Conservation (phyloP, 2,113 vertebrate species). For the Cavia aperea region DNA sequence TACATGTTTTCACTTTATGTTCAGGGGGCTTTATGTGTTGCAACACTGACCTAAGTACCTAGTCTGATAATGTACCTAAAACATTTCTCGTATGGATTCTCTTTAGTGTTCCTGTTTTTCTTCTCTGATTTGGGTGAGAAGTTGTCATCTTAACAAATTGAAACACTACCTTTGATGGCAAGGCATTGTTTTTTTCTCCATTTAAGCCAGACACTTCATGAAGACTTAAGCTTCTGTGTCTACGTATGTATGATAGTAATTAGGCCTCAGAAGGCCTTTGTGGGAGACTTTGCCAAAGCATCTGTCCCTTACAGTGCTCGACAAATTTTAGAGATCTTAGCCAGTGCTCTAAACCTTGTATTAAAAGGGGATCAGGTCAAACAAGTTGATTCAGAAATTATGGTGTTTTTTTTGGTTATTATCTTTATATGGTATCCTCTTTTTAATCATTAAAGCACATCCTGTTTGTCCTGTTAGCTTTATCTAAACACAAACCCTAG, state of each 20-base stretch:
- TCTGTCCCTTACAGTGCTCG: background rate
- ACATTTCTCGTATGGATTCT: background rate
- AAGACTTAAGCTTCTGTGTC: constrained; percentile 38
- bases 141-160: constrained; percentile 26
- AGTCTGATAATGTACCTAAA: background rate
- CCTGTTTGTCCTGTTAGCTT: background rate
- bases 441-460: background rate
- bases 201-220: constrained; percentile 35
- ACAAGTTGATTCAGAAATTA: background rate
- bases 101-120: constrained; percentile 16
- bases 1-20: background rate
- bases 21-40: background rate
- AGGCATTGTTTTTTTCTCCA: constrained; percentile 27
- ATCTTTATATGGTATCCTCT: background rate
- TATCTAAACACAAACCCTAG: background rate
- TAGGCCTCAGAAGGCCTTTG: constrained; percentile 4
- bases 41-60: background rate
- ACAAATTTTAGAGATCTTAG: background rate
- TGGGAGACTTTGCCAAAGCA: background rate
- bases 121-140: background rate
- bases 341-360: background rate
- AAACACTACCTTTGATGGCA: background rate
- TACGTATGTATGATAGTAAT: background rate
- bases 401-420: background rate
- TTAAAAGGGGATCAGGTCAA: background rate